Conservation (phyloP, 2,888 invertebrate species). For the Chrysolina haemoptera region DNA sequence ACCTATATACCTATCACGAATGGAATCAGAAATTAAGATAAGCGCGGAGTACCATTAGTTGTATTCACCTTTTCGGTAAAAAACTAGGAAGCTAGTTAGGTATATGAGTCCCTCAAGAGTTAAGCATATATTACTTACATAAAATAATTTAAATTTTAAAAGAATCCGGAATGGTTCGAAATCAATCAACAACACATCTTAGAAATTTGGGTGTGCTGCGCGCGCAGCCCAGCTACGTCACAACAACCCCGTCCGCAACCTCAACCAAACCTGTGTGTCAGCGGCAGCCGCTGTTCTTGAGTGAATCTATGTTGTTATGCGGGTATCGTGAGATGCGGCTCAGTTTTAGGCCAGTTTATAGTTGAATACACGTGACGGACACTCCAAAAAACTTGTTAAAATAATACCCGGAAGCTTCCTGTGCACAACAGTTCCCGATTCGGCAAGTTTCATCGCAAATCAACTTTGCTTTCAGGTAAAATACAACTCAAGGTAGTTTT, state of each 20-base stretch:
- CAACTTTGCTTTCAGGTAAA: constrained; percentile 52
- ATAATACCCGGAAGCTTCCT: constrained; percentile 46
- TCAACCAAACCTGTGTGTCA: constrained; percentile 54
- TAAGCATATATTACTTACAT: too few species aligned
- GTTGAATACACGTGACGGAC: constrained; percentile 55
- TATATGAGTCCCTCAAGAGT: too few species aligned
- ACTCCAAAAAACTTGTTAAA: constrained; percentile 49
- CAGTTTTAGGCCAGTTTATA: constrained; percentile 50
- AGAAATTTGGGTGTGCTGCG: constrained; percentile 43
- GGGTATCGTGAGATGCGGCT: constrained; percentile 54
- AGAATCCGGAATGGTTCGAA: constrained; percentile 14
- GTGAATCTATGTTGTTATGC: constrained; percentile 37
- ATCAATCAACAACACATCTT: constrained; percentile 41
- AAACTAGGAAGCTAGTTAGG: too few species aligned
- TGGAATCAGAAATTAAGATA: too few species aligned
- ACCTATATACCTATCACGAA: too few species aligned
- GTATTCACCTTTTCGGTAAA: too few species aligned
- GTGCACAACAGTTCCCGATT: constrained; percentile 32
- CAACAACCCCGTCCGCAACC: constrained; percentile 62
- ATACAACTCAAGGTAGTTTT: constrained; percentile 52
- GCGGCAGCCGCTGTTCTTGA: constrained; percentile 44
- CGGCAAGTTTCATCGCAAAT: constrained; percentile 30
- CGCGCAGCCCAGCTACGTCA: constrained; percentile 37
- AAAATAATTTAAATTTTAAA: background rate
- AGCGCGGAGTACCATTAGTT: too few species aligned